Conservation (phyloP, 2,888 invertebrate genomes). For the Argyresthia goedartella region DNA sequence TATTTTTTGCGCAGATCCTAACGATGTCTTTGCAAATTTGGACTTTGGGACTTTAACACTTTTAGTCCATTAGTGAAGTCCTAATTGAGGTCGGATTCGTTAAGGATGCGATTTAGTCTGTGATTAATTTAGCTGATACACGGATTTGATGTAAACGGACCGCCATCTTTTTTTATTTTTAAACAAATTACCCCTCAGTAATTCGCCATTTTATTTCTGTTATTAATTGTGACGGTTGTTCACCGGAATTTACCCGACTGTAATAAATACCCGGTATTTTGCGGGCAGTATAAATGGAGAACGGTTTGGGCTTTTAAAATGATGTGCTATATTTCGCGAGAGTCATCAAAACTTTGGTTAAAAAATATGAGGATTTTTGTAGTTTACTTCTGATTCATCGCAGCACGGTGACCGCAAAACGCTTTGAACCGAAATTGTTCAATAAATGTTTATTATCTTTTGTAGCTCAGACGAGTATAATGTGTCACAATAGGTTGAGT, state of each 20-base stretch:
- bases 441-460: too few species aligned
- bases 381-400: too few species aligned
- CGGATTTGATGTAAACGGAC: constrained; percentile 23
- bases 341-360: background rate
- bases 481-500: too few species aligned
- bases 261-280: background rate
- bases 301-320: background rate
- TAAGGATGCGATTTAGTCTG: constrained; percentile 60
- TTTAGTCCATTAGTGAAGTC: constrained; percentile 45
- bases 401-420: too few species aligned
- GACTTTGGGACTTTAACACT: constrained; percentile 40
- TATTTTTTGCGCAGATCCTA: constrained; percentile 38
- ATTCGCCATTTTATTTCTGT: constrained; percentile 1
- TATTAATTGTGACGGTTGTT: background rate
- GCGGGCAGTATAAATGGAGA: background rate
- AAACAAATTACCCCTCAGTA: background rate
- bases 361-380: too few species aligned
- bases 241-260: background rate
- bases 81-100: constrained; percentile 65
- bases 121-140: constrained; percentile 50
- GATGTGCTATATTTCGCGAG: background rate
- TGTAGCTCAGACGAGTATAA: too few species aligned
- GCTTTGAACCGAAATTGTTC: too few species aligned
- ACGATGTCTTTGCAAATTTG: constrained; percentile 37
- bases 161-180: background rate